Percentiles rank a stretch among this genome's conserved stretches.
Conservation (phyloP, 2,113 vertebrate genomes). For the Bos javanicus region DNA sequence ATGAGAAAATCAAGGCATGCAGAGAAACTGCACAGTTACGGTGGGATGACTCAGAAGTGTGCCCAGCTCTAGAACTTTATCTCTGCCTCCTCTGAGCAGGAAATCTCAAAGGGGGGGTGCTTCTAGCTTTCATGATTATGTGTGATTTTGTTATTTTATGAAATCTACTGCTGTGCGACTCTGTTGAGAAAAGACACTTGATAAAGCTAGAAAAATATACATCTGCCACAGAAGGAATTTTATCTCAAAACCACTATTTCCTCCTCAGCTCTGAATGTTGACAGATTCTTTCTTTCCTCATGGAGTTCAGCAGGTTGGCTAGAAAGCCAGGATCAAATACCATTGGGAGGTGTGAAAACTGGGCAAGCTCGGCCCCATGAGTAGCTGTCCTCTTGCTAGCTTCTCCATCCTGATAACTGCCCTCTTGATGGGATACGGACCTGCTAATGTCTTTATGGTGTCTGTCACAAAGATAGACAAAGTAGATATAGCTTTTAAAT, state of each 20-base stretch:
- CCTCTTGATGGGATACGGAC: neutral
- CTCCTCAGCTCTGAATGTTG: slow-evolving; percentile 32
- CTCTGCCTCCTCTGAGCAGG: neutral
- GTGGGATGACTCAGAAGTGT: neutral
- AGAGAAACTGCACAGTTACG: neutral
- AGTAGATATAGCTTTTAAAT: neutral
- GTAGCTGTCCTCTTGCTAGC: neutral
- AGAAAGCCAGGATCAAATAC: neutral
- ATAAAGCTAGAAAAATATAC: slow-evolving; percentile 32
- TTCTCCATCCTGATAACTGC: neutral
- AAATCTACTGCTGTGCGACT: neutral
- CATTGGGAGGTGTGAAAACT: neutral
- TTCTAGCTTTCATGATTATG: neutral
- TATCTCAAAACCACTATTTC: slow-evolving; percentile 49
- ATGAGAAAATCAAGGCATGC: neutral
- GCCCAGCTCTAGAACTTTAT: neutral
- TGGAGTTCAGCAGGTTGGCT: neutral
- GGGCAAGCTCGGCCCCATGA: neutral
- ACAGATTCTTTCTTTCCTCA: slow-evolving; percentile 13
- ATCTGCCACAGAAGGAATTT: slow-evolving; percentile 15
- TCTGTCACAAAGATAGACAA: neutral
- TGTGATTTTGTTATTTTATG: slow-evolving; percentile 48
- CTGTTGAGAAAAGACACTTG: slow-evolving; percentile 13
- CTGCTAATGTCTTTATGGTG: neutral
- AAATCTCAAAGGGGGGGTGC: neutral